Evolutionary conservation across 30 jellyfish, hydroid and myxozoan genomes (phyloP), one percentile per base, ranked within the genome.

Genomic region (Aurelia aurita): DNA sequence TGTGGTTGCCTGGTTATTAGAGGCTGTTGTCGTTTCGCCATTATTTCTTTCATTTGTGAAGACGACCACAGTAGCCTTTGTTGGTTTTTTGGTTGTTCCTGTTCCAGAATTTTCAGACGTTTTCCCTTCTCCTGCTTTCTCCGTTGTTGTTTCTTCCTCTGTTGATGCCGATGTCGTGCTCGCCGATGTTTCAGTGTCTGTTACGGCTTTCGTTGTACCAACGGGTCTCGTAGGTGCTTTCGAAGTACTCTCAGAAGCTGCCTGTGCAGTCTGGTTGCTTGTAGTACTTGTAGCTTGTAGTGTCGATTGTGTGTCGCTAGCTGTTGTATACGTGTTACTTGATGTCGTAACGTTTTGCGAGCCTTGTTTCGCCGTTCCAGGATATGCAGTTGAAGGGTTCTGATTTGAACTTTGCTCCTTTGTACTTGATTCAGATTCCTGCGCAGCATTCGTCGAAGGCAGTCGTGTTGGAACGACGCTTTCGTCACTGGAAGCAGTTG

Each of bases 101-200:
- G 67, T 55, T 39, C 16, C 51, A 39, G 51, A 39, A 39, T 39
- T 39, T 39, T 39, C 51, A 39, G 51, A 39, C 16, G 51, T 14
- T 39, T 39, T 14, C 16, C 16, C n/a, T 54, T 72, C 19, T 16
- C 2, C 70, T 18, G 85, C 64, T 31, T 21, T 55, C 8, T 45
- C 75, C 12, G 86, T 74, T 27, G 86, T 74, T 10, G 35, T 67
- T 46, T 26, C 19, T 13, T 11, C 35, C 34, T 51, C 86, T 34
- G 79, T 63, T 9, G 62, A 51, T 19, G 85, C 32, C 59, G 27
- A 19, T 0, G 55, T 43, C 32, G 71, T 18, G 2, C 25, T 35
- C 58, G 68, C 26, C 5, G 81, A 39, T 39, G 51, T 39, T 9
- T 6, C 51, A 8, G 51, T 39, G 51, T 39, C 51, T 8, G 51